These are phyloP conservation scores for Nothocercus julius DNA, from an alignment of 2,113 vertebrate species.

Conservation along the genomic window DNA sequence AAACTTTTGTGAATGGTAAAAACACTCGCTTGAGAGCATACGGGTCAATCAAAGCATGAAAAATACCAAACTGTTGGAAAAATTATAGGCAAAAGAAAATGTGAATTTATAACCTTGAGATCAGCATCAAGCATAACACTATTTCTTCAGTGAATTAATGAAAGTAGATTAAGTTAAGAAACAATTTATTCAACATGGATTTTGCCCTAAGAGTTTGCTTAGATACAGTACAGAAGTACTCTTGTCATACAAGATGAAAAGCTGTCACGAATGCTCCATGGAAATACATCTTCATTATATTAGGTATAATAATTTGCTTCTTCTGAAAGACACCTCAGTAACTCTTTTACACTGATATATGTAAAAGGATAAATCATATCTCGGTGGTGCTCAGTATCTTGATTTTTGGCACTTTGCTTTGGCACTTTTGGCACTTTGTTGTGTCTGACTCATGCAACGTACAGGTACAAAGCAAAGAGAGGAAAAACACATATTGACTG, in stretches of 20 bases:
- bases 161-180: neutral
- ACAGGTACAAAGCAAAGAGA: neutral
- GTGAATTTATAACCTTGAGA: neutral
- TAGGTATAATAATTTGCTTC: neutral
- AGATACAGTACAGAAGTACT: neutral
- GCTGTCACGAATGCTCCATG: neutral
- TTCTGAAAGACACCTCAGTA: neutral
- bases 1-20: neutral
- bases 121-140: neutral
- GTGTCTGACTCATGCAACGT: neutral
- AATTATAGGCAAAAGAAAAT: neutral
- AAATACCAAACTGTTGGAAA: neutral
- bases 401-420: neutral
- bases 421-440: neutral
- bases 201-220: neutral
- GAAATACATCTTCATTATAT: neutral
- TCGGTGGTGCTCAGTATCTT: neutral
- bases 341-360: neutral
- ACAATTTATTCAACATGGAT: neutral
- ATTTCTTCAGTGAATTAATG: neutral
- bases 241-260: neutral
- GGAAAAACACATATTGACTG: neutral
- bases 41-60: neutral
- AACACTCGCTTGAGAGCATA: neutral
- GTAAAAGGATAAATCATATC: neutral